Evolutionary conservation across 2,797 vertebrate genomes (phyloP), one percentile per base, ranked within the genome.

Genomic region (Amblyraja radiata): DNA sequence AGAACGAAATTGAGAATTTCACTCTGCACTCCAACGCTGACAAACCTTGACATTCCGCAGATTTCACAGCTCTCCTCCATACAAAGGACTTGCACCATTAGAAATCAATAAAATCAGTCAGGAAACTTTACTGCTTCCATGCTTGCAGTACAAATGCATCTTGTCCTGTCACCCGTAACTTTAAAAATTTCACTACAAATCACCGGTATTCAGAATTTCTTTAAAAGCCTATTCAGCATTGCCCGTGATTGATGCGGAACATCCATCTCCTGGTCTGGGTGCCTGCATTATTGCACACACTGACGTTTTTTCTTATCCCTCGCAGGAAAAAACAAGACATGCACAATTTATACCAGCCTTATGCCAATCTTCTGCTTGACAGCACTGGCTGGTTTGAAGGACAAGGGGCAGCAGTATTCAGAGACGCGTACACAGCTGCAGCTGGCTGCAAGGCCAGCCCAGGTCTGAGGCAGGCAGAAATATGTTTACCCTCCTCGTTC

Each of bases 221-320:
- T 76, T 92, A 54, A 76, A 92, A 92, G 90, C 90, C 90, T 92
- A 76, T 76, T 92, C 90, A 92, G 71, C 90, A 76, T 54, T 74
- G 90, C 39, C 54, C 23, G 14, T 92, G 71, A 92, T 73, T 92
- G 73, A 92, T 92, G 25, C 36, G 90, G n/a, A 76, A 73, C 36
- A 92, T 92, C 39, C 90, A 73, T 92, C 90, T 74, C 36, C 71
- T 76, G 90, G 23, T 92, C 68, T 54, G 71, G 73, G 58, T 58
- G 74, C 36, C 21, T 92, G 23, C 39, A 92, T 28, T 16, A 73
- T 74, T 92, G 90, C 90, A 76, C 23, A 92, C 46, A 39, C 68
- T 73, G 90, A 58, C 76, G 71, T 6, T 86, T 86, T 91, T 91
- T 21, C 10, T 16, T 16, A 68, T 68, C 65, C 73, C 68, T 46